phyloP scores from a whole-genome alignment of 2,113 vertebrate genomes.

The Leucoraja erinaceus region DNA sequence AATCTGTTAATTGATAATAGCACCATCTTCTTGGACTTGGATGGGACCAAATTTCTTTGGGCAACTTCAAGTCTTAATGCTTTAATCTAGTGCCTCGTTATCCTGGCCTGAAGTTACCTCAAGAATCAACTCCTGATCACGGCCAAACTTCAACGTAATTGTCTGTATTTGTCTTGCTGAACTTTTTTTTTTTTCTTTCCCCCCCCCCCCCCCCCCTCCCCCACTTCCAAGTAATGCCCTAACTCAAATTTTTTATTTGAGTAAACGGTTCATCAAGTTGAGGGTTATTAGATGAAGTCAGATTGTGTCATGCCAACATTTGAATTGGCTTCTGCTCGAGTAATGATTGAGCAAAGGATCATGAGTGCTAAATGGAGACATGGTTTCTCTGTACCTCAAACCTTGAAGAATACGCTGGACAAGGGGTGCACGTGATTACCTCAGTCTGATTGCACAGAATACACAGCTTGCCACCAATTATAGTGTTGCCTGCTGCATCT shows the following conservation, averaged over 20 bases:
- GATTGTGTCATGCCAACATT: not conserved
- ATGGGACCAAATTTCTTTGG: not conserved
- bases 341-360: not conserved
- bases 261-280: not conserved
- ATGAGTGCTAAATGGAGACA: not conserved
- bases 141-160: not conserved
- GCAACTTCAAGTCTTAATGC: not conserved
- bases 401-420: not conserved
- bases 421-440: not conserved
- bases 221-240: not conserved
- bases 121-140: slow-evolving; percentile 19
- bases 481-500: not conserved
- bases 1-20: not conserved
- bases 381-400: not conserved
- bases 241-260: not conserved
- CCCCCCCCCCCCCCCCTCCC: no score
- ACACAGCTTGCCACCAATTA: not conserved
- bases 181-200: not conserved
- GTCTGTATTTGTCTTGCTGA: not conserved
- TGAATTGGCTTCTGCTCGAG: no score
- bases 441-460: not conserved
- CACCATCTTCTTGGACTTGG: not conserved
- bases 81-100: not conserved
- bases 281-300: not conserved
- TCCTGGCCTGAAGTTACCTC: not conserved